Evolutionary conservation across 2,113 vertebrate species (phyloP), one percentile per base, ranked within the genome.

Genomic region (Equus przewalskii): DNA sequence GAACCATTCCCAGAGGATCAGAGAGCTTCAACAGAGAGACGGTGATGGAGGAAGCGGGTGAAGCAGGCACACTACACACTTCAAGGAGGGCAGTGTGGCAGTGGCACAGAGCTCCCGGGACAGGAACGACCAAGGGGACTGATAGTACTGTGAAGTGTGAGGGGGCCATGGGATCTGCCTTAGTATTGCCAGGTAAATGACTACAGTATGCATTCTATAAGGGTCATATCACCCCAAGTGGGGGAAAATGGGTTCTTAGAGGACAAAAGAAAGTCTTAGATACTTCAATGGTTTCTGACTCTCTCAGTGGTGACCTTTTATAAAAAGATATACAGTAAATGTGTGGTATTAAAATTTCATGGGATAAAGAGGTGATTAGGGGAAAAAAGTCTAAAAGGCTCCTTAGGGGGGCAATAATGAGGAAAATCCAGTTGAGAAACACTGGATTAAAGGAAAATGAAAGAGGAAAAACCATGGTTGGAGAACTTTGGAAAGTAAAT

Each of bases 11-110:
- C 21, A 64, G 67, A 46, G 73, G n/a, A 13, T 41, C 65, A 81
- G 56, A 60, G 22, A 58, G 44, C 44, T 16, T 60, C 28, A 28
- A 36, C 30, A 15, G 7, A 86, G n/a, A 26, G 78, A 12, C 1
- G 21, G 16, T 0, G 6, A 15, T 26, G 18, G 26, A 88, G 51
- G 44, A 67, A 30, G 18, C 0, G 5, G 4, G 33, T 16, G 22
- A 11, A 49, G 56, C 36, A 72, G 14, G 33, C 58, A 41, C 10
- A 5, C 1, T 41, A 6, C 14, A 0, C 7, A 4, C 13, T 13
- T 3, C 11, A 11, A 16, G 1, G 6, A 51, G 4, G 1, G 3
- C n/a, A 19, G 14, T 2, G 0, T 6, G 2, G 4, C 19, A n/a
- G 22, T 0, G 3, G 7, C 0, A 6, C 16, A 46, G 13, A 9